A percentile compares a stretch with the other conserved stretches of the same genome.
Evolutionary conservation across 2,113 vertebrate species (phyloP).

Genomic region (Rhinogobius similis): DNA sequence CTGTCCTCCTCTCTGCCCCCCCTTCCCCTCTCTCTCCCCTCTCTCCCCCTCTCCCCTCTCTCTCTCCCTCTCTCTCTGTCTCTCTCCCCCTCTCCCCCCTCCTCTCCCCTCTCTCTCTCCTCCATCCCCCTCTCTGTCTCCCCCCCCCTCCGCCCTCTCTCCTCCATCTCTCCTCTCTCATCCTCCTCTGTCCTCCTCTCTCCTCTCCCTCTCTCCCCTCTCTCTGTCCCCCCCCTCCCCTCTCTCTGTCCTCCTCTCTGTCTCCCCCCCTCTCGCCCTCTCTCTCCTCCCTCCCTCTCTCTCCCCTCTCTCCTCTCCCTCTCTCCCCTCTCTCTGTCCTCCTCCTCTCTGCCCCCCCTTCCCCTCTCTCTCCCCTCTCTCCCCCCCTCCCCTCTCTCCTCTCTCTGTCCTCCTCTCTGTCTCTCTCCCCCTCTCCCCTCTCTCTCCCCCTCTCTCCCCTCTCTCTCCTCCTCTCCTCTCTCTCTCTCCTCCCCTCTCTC

Average conservation of each 20-base stretch:
- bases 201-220: not conserved
- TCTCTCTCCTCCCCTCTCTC: conserved; percentile 27
- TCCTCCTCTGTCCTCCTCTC: not conserved
- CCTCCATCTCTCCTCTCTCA: not conserved
- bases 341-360: not conserved
- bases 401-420: conserved; percentile 27
- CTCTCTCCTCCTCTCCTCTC: conserved; percentile 32
- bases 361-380: not conserved
- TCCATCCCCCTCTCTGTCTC: too few species aligned
- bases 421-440: conserved; percentile 25
- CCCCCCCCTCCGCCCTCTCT: too few species aligned
- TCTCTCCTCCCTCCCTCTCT: not conserved
- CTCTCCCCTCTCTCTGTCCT: too few species aligned
- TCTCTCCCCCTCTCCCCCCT: too few species aligned
- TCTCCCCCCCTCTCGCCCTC: not conserved
- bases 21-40: too few species aligned
- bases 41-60: too few species aligned
- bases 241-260: not conserved
- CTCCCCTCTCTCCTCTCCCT: too few species aligned
- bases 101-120: too few species aligned
- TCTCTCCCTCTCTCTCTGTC: too few species aligned
- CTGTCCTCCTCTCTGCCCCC: too few species aligned
- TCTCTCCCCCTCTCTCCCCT: conserved; percentile 29
- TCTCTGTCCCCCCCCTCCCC: not conserved
- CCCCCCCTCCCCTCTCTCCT: not conserved